Base-by-base conservation (phyloP, 2,113 vertebrate genomes). In the Zootoca vivipara region DNA sequence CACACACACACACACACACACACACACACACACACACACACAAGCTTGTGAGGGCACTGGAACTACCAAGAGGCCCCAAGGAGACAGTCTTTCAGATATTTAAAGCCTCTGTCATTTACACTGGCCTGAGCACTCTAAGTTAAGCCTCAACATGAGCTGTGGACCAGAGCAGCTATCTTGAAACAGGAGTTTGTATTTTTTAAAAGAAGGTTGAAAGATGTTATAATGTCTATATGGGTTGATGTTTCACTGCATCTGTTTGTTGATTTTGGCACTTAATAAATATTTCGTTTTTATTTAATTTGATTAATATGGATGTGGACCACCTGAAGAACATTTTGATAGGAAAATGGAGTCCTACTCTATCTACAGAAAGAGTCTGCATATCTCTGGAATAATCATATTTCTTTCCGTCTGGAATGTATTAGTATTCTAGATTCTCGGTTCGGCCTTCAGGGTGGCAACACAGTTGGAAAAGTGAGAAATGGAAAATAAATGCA, bases 401-500 rank as follows among this genome's bases (percentile, higher is more conserved):
- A 0, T 40, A 69, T 85, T 85, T 1, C 74, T 52, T 83, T 87
- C 35, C 33, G 69, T 58, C 84, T 80, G 38, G 87, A 0, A 73
- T 80, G 15, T 83, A 0, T 16, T 79, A 52, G 5, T 40, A 58
- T 94, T 74, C 52, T 62, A 0, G 85, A 82, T 46, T 26, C 5
- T n/a, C 73, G 40, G 75, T 30, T 89, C 46, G 72, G 84, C 10
- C 6, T 65, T 89, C 56, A 9, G 6, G 89, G 16, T 83, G 2
- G 67, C 22, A 0, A n/a, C 0, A 15, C 33, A 16, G 3, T 1
- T 65, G 87, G 5, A 1, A 75, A 88, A 83, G 86, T 18, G 24
- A 30, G 0, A 10, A 2, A 22, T 2, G 24, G 67, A n/a, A 28
- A 81, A 86, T 77, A 79, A 0, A 72, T 3, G 80, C 9, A 0